Percentiles rank a stretch among this genome's conserved stretches.
Evolutionary conservation across 2,113 vertebrate species (phyloP).

Genomic region (Onychostruthus taczanowskii): DNA sequence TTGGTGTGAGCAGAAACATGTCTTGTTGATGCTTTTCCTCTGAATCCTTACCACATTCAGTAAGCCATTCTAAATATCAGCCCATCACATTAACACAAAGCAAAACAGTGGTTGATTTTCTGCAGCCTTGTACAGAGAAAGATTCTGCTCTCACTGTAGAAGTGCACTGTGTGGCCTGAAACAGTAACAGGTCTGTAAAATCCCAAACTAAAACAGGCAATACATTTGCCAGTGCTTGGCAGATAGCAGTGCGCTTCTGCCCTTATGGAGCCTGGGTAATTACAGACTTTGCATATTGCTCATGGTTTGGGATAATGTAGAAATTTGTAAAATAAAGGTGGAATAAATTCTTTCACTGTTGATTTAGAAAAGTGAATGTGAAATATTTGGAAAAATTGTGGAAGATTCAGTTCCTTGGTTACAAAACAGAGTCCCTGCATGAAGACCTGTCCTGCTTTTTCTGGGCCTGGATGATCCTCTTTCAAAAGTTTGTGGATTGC

Average conservation of each 20-base stretch:
- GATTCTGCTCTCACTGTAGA: background rate
- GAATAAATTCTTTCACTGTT: background rate
- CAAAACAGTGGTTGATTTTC: background rate
- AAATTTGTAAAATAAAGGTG: background rate
- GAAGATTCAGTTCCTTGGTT: background rate
- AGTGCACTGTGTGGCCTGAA: background rate
- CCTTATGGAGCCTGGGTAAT: background rate
- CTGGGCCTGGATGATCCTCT: background rate
- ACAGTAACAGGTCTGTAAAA: background rate
- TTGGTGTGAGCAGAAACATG: background rate
- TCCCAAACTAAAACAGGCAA: background rate
- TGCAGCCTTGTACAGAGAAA: background rate
- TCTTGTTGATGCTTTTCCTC: background rate
- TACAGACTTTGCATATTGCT: background rate
- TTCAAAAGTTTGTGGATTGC: background rate
- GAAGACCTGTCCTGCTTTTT: background rate
- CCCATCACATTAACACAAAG: background rate
- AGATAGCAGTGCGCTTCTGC: background rate
- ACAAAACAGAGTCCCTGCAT: background rate
- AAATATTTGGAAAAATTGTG: background rate
- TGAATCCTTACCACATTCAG: background rate
- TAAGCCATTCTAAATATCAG: background rate
- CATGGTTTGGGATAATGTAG: background rate
- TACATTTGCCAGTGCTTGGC: background rate
- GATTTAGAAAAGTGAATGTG: background rate